These are phyloP conservation scores for Pteropus alecto DNA, from an alignment of 2,113 vertebrate species.

Conservation along the genomic window DNA sequence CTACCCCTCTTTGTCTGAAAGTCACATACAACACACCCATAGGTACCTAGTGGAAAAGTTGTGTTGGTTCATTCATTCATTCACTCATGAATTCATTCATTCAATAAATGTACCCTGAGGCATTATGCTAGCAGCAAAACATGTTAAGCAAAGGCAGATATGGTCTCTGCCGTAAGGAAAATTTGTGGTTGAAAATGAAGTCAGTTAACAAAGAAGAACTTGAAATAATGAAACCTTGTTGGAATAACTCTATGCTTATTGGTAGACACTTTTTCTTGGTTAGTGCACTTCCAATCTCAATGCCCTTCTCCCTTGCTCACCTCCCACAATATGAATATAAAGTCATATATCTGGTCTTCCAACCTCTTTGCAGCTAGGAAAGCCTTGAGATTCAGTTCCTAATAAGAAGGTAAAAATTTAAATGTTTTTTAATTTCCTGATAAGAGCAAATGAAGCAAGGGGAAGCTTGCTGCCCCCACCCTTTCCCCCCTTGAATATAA, in stretches of 20 bases:
- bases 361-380: background rate
- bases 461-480: background rate
- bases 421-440: background rate
- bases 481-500: background rate
- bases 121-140: background rate
- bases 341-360: background rate
- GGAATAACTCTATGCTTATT: background rate
- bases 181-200: background rate
- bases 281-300: background rate
- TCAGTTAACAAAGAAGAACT: background rate
- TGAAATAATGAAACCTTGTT: background rate
- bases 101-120: background rate
- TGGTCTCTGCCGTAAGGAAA: background rate
- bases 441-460: background rate
- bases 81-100: background rate
- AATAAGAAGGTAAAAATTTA: background rate
- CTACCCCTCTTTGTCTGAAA: background rate
- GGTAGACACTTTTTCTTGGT: background rate
- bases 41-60: background rate
- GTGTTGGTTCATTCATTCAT: background rate
- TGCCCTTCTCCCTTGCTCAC: background rate
- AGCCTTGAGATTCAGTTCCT: background rate
- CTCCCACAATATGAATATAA: background rate
- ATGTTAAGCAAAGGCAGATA: background rate
- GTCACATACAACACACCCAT: background rate